A percentile compares a stretch with the other conserved stretches of the same genome.
phyloP scores from a whole-genome alignment of 2,888 invertebrate genomes.

The Spisula subtruncata region DNA sequence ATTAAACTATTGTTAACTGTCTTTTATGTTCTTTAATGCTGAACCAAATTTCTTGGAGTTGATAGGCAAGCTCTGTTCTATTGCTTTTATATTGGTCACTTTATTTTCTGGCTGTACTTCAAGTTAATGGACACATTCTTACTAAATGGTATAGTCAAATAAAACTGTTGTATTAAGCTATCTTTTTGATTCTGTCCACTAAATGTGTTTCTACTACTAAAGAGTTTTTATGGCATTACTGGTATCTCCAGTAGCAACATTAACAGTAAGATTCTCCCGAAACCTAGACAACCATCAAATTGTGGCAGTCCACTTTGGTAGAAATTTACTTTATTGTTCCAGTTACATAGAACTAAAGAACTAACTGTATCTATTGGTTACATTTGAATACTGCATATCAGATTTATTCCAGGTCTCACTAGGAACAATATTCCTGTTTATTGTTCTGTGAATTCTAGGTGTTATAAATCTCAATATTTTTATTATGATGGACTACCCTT shows the following conservation, averaged over 20 bases:
- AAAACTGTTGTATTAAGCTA: slow-evolving; percentile 18
- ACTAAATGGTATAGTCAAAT: slow-evolving; percentile 18
- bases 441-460: slow-evolving; percentile 30
- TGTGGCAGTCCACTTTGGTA: slow-evolving; percentile 30
- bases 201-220: slow-evolving; percentile 16
- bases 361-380: slow-evolving; percentile 5
- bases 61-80: background rate
- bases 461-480: slow-evolving; percentile 32
- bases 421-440: slow-evolving; percentile 23
- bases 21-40: background rate
- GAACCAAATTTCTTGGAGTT: background rate
- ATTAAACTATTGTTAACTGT: background rate
- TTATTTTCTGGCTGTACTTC: background rate
- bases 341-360: slow-evolving; percentile 37
- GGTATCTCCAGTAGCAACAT: background rate
- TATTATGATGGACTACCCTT: slow-evolving; percentile 30
- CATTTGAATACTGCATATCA: slow-evolving; percentile 39
- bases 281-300: slow-evolving; percentile 47
- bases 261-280: background rate
- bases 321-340: slow-evolving; percentile 44
- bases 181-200: background rate
- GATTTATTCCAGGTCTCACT: background rate
- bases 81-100: slow-evolving; percentile 20
- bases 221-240: slow-evolving; percentile 19
- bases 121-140: slow-evolving; percentile 19